These are phyloP conservation scores for Neoniphon sammara DNA, from an alignment of 2,797 vertebrate species.

Conservation along the genomic window DNA sequence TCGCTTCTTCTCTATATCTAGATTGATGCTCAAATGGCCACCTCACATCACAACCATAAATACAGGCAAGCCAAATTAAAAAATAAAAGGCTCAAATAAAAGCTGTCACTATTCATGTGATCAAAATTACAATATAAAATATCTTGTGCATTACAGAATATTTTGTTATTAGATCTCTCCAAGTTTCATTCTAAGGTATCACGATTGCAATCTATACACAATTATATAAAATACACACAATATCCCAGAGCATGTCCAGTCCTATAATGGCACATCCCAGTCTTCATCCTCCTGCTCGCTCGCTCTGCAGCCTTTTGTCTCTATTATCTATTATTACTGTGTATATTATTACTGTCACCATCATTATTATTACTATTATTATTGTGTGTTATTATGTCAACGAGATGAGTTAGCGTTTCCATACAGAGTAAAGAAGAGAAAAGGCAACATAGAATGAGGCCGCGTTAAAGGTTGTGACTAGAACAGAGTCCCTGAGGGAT, in stretches of 20 bases:
- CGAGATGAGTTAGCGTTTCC: constrained; percentile 80
- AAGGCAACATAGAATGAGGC: constrained; percentile 83
- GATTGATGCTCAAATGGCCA: constrained; percentile 69
- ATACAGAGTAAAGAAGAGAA: constrained; percentile 77
- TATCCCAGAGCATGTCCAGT: constrained; percentile 81
- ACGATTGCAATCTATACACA: constrained; percentile 82
- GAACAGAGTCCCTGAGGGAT: constrained; percentile 78
- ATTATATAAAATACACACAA: constrained; percentile 78
- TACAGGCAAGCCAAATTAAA: constrained; percentile 73
- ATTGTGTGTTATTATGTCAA: constrained; percentile 77
- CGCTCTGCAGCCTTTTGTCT: constrained; percentile 48
- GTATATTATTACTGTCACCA: constrained; percentile 70
- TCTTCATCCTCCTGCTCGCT: constrained; percentile 62
- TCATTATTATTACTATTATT: constrained; percentile 77
- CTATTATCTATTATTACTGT: constrained; percentile 75
- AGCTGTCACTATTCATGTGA: constrained; percentile 75
- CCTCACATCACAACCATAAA: constrained; percentile 78
- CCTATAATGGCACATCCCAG: constrained; percentile 68
- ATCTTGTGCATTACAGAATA: constrained; percentile 83
- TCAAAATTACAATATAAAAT: constrained; percentile 81
- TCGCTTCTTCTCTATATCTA: constrained; percentile 58
- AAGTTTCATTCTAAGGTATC: constrained; percentile 78
- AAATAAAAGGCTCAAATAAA: constrained; percentile 75
- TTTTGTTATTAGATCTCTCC: constrained; percentile 78
- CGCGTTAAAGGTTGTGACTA: constrained; percentile 76